phyloP scores from a whole-genome alignment of 1,140 invertebrate species.

The Brachionus manjavacas region DNA sequence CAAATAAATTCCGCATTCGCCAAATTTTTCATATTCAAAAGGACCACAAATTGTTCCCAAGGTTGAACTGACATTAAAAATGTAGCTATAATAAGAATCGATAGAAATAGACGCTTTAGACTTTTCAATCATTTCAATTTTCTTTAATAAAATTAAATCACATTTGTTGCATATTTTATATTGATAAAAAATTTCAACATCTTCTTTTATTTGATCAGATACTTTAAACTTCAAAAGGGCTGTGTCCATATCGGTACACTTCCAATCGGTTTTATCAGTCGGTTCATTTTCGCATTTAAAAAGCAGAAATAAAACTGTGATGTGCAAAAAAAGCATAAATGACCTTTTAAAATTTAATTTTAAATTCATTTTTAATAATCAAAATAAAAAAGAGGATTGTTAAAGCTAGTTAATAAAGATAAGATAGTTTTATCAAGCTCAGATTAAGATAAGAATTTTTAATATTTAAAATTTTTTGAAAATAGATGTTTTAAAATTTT shows the following conservation, averaged over 20 bases:
- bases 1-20: slow-evolving; percentile 15
- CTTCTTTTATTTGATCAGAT: background rate
- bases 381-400: background rate
- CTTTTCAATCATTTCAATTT: background rate
- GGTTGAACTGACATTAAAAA: background rate
- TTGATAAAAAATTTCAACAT: slow-evolving; percentile 34
- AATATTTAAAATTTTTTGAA: background rate
- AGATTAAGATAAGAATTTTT: background rate
- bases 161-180: slow-evolving; percentile 11
- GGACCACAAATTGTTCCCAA: background rate
- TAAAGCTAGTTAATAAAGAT: background rate
- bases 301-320: background rate
- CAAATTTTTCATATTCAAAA: slow-evolving; percentile 15
- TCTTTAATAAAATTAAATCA: background rate
- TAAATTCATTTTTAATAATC: background rate
- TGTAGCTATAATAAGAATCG: slow-evolving; percentile 18
- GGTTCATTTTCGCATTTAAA: background rate
- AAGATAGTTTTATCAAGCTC: background rate
- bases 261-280: background rate
- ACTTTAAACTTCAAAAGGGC: slow-evolving; percentile 8
- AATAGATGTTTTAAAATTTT: background rate
- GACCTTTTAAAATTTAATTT: background rate
- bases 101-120: background rate
- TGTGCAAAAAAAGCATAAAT: background rate
- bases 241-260: background rate